Base-by-base conservation (phyloP, 2,888 invertebrate genomes). In the Ophion ventricosus region DNA sequence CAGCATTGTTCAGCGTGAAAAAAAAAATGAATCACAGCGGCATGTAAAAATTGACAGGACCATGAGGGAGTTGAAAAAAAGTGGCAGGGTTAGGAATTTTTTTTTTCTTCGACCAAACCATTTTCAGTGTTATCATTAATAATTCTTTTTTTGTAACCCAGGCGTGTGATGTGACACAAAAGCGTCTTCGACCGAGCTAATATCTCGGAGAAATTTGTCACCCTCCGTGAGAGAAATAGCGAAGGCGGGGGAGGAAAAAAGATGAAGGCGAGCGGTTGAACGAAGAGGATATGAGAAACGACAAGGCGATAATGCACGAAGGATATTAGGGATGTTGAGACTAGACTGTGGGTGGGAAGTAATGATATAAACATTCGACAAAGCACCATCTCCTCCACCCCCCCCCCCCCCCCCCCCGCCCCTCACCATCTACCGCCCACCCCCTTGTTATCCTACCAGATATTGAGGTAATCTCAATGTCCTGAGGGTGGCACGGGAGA, bases 341-440 rank as follows among this genome's bases (percentile, higher is more conserved):
- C 67, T 11, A 59, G 64, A 66, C 26, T 57, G 35, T 57, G 26
- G 26, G 67, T 10, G 61, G 49, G 61, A 23, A 40, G 69, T 83
- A 79, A 79, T 70, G 78, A 75, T 61, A 75, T 75, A 73, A 79
- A 82, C 78, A 83, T 79, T 83, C 78, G 74, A 79, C 74, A 74
- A 64, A 73, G 35, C 35, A 35, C 35, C 35, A 5, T 61, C n/a
- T n/a, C n/a, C n/a, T n/a, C 35, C 35, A 0, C 35, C 35, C 35
- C 35, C 35, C 35, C 0, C 0, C 35, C 7, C 8, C 35, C 1
- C 35, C 35, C 8, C 5, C 35, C 35, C 35, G 0, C 8, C 63
- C 23, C 61, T n/a, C 26, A n/a, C n/a, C n/a, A n/a, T n/a, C n/a
- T n/a, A n/a, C 35, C 35, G 1, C 5, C 35, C 35, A 5, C 0